Conservation (phyloP, 2,113 vertebrate genomes). For the Danionella cerebrum region DNA sequence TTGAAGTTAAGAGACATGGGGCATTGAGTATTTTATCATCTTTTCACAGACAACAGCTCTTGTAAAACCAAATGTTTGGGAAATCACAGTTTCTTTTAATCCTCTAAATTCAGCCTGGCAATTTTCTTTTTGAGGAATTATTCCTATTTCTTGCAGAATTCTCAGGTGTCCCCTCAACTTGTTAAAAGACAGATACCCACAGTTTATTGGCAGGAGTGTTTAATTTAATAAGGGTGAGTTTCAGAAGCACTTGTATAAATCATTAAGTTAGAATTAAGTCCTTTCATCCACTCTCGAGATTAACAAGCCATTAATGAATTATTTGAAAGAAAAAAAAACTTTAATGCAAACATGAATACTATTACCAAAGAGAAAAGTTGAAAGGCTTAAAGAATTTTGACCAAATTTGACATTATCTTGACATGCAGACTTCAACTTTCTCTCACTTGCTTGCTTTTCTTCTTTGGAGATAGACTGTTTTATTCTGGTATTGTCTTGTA, state of each 20-base stretch:
- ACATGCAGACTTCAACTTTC: conserved; percentile 41
- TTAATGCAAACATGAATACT: conserved; percentile 55
- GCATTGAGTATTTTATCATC: conserved; percentile 58
- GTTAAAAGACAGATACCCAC: conserved; percentile 54
- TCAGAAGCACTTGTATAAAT: conserved; percentile 49
- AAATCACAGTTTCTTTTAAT: conserved; percentile 63
- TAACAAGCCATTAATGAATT: conserved; percentile 63
- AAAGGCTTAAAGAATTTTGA: conserved; percentile 45
- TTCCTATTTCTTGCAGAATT: conserved; percentile 45
- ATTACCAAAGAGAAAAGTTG: conserved; percentile 43
- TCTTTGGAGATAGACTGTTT: conserved; percentile 29
- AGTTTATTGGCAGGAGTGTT: conserved; percentile 54
- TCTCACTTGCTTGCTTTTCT: conserved; percentile 8
- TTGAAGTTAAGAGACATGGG: conserved; percentile 45
- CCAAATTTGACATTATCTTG: conserved; percentile 51
- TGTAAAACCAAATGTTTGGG: conserved; percentile 47
- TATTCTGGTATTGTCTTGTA: conserved; percentile 29
- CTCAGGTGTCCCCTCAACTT: conserved; percentile 61
- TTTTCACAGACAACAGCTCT: conserved; percentile 45
- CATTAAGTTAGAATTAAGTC: conserved; percentile 53
- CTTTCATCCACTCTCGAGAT: conserved; percentile 61
- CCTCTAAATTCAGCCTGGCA: conserved; percentile 56
- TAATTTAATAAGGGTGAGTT: conserved; percentile 55
- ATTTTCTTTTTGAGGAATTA: conserved; percentile 51
- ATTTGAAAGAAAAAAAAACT: conserved; percentile 52